phyloP scores from a whole-genome alignment of 2,888 invertebrate genomes.

The Aleiodes leptofemur region DNA sequence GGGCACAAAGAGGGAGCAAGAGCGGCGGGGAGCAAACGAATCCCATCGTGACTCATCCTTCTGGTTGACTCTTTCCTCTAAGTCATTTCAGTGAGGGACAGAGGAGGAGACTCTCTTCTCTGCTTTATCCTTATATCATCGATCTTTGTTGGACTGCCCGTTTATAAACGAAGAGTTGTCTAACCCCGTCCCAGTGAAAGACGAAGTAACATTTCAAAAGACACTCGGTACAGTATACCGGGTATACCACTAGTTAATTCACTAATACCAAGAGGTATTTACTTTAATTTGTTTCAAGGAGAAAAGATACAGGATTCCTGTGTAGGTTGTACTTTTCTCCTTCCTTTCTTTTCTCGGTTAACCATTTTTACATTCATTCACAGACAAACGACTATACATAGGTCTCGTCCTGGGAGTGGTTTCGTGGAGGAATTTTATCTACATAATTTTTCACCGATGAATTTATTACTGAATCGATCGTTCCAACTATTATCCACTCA shows the following conservation, averaged over 20 bases:
- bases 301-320: slow-evolving; percentile 9
- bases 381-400: slow-evolving; percentile 50
- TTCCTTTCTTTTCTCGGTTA: slow-evolving; percentile 41
- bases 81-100: slow-evolving; percentile 51
- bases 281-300: neutral
- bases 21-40: slow-evolving; percentile 49
- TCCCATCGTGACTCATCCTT: slow-evolving; percentile 62
- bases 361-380: slow-evolving; percentile 40
- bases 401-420: slow-evolving; percentile 58
- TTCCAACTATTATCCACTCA: slow-evolving; percentile 28
- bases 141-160: slow-evolving; percentile 19
- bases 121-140: slow-evolving; percentile 59
- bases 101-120: slow-evolving; percentile 53
- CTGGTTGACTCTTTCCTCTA: slow-evolving; percentile 59
- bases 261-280: neutral
- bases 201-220: slow-evolving; percentile 21
- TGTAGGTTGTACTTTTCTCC: slow-evolving; percentile 12
- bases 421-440: slow-evolving; percentile 41
- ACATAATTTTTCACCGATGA: slow-evolving; percentile 38
- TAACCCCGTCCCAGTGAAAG: slow-evolving; percentile 37
- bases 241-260: slow-evolving; percentile 25
- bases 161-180: neutral
- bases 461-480: slow-evolving; percentile 37
- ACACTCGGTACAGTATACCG: neutral
- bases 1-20: slow-evolving; percentile 39